Evolutionary conservation across 2,888 invertebrate species (phyloP), one percentile per base, ranked within the genome.

Genomic region (Drosophila tripunctata): DNA sequence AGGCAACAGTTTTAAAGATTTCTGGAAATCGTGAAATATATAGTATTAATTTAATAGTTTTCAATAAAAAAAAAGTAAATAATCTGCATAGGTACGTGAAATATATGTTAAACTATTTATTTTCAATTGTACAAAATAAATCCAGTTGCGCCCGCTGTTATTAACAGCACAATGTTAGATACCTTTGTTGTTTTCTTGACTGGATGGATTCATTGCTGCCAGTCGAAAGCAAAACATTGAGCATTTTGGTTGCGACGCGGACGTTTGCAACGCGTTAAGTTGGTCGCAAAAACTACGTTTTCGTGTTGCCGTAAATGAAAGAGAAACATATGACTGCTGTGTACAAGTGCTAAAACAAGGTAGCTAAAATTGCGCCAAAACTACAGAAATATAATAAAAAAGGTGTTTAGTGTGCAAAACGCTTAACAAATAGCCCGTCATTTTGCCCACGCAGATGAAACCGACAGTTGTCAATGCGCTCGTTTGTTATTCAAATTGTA

Each of bases 311-410:
- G 19, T 48, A 8, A n/a, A 31, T 36, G 54, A 54, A 62, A 40
- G 35, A 41, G 61, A 36, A 70, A 60, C 36, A 48, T 3, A 27
- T 27, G 27, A 27, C 35, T 22, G 22, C 21, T 55, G n/a, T 33
- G 43, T 52, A 51, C 40, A 22, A 31, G 19, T 50, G 36, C 21
- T 38, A 36, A 2, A 27, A 27, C 35, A 33, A 40, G 38, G 30
- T 61, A 51, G 38, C 67, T 51, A 7, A 67, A 52, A 62, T 43
- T 62, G 62, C 63, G 67, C 57, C 63, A 71, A 70, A 70, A 70
- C 35, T n/a, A 47, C 19, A 30, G n/a, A 45, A 54, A 51, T 8
- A 27, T 10, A 27, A 10, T 10, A 10, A 35, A 57, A 31, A 30
- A 64, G 51, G 35, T 60, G 64, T 58, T 67, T 71, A 50, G 31